Base-by-base conservation (phyloP, 2,888 invertebrate genomes). In the Agrypnus murinus region DNA sequence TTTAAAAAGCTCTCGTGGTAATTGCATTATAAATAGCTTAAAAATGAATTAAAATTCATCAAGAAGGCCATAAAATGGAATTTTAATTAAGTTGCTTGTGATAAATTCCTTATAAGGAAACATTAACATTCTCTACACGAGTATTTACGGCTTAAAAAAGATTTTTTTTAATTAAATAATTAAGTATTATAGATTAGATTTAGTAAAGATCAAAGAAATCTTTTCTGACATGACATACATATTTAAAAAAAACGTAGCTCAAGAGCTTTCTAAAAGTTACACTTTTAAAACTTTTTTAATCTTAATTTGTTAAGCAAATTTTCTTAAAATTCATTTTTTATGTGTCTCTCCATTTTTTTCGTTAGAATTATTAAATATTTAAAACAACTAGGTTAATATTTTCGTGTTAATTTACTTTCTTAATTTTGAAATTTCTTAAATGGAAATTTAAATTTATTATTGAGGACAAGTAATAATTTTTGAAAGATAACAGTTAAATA, bases 1-100 rank as follows among this genome's bases (percentile, higher is more conserved):
- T 14, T 32, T 32, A 12, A 53, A 14, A 31, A 32, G 3, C 15
- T 31, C 53, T n/a, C 31, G 31, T 8, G 34, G 53, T 31, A 32
- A 53, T 53, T 53, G 32, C 53, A 53, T 53, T 53, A 32, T 32
- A 53, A 53, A 12, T 32, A 32, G 32, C 32, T 53, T 53, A 53
- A 53, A 53, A 31, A 53, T 10, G 32, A 53, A 53, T 53, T 53
- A 53, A 53, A 53, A 53, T 53, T 53, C 32, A 53, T 53, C 53
- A 53, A 53, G 31, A 53, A 53, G 53, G 32, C 53, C 32, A 53
- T 34, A 53, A 53, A 53, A 53, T 53, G 32, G 53, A 53, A 53
- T 53, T 53, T 53, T 53, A 53, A 53, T 53, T 53, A 53, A 53
- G 32, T 32, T 53, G 53, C 53, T 53, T 32, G 43, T 12, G 25